Evolutionary conservation across 1,140 invertebrate genomes (phyloP).

Genomic region (fruit fly (Drosophila melanogaster)): Release_6_plus_ISO1_MT NC_004354.4:12978501-12979000

Average conservation of each 20-base stretch:
- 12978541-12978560: too few species aligned
- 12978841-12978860: neutral
- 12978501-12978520: too few species aligned
- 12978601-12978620: neutral
- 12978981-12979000: constrained; percentile 20
- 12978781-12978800: constrained; percentile 3
- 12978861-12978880: constrained; percentile 32
- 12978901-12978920: constrained; percentile 27
- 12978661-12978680: constrained; percentile 79
- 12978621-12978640: constrained; percentile 11
- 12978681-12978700: constrained; percentile 72
- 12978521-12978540: too few species aligned
- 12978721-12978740: constrained; percentile 13
- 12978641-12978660: constrained; percentile 67
- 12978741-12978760: neutral
- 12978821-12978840: constrained; percentile 3
- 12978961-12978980: constrained; percentile 13
- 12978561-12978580: neutral
- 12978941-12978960: constrained; percentile 1
- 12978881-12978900: constrained; percentile 43
- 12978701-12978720: constrained; percentile 69
- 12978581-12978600: constrained; percentile 1
- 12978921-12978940: constrained; percentile 36
- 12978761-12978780: constrained; percentile 11
- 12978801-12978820: constrained; percentile 9